phyloP scores from a whole-genome alignment of 2,113 vertebrate genomes.

The Amia ocellicauda region DNA sequence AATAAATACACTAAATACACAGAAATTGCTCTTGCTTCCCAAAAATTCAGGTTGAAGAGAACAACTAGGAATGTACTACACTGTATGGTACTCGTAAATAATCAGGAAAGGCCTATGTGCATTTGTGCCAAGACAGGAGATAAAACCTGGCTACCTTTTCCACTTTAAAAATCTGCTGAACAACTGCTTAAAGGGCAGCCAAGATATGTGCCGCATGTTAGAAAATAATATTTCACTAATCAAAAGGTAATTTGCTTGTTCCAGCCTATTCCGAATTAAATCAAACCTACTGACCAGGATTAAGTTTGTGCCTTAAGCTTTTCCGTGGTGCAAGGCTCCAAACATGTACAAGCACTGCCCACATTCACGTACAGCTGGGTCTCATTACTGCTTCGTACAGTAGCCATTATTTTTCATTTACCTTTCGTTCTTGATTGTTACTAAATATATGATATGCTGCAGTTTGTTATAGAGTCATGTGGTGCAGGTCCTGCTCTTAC shows the following conservation, averaged over 20 bases:
- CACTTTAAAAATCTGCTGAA: background rate
- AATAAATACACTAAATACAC: background rate
- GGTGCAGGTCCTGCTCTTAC: conserved; percentile 76
- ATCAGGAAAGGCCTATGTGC: too few species aligned
- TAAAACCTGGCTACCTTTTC: background rate
- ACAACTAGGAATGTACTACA: too few species aligned
- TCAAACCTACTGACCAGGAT: conserved; percentile 51
- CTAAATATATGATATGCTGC: conserved; percentile 85
- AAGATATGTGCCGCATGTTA: conserved; percentile 19
- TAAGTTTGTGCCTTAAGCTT: conserved; percentile 57
- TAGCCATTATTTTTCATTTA: conserved; percentile 89
- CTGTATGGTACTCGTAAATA: too few species aligned
- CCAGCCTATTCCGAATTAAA: conserved; percentile 36
- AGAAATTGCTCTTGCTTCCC: too few species aligned
- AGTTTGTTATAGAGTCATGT: conserved; percentile 85
- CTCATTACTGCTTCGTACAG: conserved; percentile 80
- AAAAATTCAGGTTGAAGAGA: too few species aligned
- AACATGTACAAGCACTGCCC: conserved; percentile 38
- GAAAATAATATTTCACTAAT: conserved; percentile 38
- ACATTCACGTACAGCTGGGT: conserved; percentile 86
- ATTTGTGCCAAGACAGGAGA: background rate
- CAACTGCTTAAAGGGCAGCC: background rate
- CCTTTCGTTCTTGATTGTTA: conserved; percentile 77
- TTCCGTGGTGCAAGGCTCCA: conserved; percentile 50
- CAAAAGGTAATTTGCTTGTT: conserved; percentile 53